Conservation (phyloP, 2,113 vertebrate species). For the Condylura cristata region DNA sequence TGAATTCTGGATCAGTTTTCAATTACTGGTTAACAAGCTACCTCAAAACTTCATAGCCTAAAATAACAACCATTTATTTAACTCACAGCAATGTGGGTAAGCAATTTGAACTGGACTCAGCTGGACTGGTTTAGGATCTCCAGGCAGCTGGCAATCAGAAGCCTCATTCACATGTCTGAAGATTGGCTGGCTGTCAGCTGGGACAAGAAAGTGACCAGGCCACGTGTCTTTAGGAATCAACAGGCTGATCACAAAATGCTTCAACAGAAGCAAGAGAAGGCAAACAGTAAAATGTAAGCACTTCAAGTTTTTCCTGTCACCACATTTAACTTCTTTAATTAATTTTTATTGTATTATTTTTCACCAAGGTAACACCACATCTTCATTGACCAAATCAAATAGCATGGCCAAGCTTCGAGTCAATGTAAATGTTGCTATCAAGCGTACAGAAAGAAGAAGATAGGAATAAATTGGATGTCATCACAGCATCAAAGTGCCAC, state of each 20-base stretch:
- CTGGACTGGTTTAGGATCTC: conserved; percentile 47
- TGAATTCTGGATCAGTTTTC: conserved; percentile 28
- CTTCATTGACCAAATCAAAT: neutral
- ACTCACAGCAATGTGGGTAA: conserved; percentile 25
- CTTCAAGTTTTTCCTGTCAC: neutral
- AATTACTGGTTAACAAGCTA: conserved; percentile 36
- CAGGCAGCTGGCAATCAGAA: conserved; percentile 40
- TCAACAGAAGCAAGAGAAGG: conserved; percentile 12
- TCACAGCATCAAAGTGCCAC: neutral
- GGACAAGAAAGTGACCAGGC: neutral
- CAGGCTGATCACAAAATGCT: neutral
- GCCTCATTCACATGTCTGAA: conserved; percentile 36
- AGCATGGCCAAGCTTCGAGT: neutral
- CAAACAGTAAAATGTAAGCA: neutral
- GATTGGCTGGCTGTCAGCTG: conserved; percentile 39
- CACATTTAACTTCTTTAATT: too few relatives aligned
- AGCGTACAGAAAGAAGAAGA: conserved; percentile 33
- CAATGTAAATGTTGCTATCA: neutral
- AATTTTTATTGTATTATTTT: too few relatives aligned
- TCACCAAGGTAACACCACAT: neutral
- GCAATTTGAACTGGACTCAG: conserved; percentile 49
- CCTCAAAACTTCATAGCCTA: conserved; percentile 40
- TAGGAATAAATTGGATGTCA: conserved; percentile 7
- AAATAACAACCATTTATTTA: conserved; percentile 48
- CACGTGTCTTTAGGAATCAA: conserved; percentile 47